Conservation (phyloP, 2,113 vertebrate species). For the Myrmecobius fasciatus region DNA sequence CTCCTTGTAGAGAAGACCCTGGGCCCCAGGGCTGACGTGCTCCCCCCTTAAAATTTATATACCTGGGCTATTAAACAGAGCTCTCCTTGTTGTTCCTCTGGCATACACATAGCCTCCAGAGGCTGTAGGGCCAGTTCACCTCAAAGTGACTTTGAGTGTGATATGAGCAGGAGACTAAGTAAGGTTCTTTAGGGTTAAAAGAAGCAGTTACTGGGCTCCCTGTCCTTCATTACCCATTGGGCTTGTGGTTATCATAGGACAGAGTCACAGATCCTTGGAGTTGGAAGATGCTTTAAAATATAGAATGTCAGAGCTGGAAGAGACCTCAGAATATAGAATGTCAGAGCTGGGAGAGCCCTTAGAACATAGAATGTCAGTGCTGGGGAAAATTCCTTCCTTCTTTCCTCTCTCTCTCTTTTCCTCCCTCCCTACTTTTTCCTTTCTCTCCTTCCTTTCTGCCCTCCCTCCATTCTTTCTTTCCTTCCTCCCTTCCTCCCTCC, state of each 20-base stretch:
- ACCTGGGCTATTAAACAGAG: neutral
- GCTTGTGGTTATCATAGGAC: neutral
- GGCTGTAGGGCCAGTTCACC: neutral
- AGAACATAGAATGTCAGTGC: neutral
- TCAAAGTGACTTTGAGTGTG: neutral
- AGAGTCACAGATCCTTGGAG: neutral
- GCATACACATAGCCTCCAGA: neutral
- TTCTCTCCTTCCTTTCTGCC: too few relatives aligned
- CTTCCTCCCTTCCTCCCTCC: too few relatives aligned
- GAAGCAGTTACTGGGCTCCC: neutral
- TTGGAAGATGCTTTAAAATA: neutral
- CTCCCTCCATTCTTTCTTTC: too few relatives aligned
- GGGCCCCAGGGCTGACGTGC: neutral
- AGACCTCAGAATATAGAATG: neutral
- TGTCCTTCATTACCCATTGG: neutral
- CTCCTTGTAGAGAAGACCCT: neutral
- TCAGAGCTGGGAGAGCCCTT: neutral
- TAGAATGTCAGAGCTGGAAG: neutral
- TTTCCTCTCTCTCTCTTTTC: neutral
- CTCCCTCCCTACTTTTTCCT: too few relatives aligned
- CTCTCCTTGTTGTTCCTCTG: neutral
- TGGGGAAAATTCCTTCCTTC: neutral
- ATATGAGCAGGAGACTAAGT: neutral
- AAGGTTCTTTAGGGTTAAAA: neutral
- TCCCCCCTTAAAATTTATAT: neutral